A percentile compares a stretch with the other conserved stretches of the same genome.
Conservation (phyloP, 2,113 vertebrate genomes). For the Donacobius atricapilla region DNA sequence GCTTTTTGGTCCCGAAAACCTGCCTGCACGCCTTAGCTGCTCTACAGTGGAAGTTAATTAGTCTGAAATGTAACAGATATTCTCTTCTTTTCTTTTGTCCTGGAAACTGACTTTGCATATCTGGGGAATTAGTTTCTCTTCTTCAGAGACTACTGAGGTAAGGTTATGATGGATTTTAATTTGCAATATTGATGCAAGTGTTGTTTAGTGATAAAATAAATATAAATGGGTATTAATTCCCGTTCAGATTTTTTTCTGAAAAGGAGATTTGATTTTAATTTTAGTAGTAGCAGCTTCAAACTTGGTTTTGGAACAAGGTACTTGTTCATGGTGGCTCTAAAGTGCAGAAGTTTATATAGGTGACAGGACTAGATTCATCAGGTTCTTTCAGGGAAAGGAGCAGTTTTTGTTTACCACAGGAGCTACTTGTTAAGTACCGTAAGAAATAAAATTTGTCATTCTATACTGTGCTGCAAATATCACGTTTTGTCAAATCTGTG, state of each 20-base stretch:
- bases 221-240: not conserved
- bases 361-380: not conserved
- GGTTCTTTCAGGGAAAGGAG: not conserved
- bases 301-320: not conserved
- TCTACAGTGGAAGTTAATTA: conserved; percentile 44
- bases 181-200: not conserved
- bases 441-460: not conserved
- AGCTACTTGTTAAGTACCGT: not conserved
- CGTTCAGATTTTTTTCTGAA: not conserved
- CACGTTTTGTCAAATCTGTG: not conserved
- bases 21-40: not conserved
- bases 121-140: conserved; percentile 47
- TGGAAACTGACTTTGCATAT: conserved; percentile 9
- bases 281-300: not conserved
- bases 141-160: conserved; percentile 69
- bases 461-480: not conserved
- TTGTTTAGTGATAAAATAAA: not conserved
- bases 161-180: conserved; percentile 50
- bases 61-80: not conserved
- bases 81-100: not conserved
- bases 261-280: not conserved
- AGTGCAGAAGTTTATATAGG: not conserved
- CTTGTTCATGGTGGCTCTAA: not conserved
- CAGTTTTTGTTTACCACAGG: not conserved
- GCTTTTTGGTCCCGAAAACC: not conserved